Percentiles rank a stretch among this genome's conserved stretches.
These are phyloP conservation scores for Rattus norvegicus DNA, from an alignment of 2,113 vertebrate species.

Conservation along the genomic window DNA sequence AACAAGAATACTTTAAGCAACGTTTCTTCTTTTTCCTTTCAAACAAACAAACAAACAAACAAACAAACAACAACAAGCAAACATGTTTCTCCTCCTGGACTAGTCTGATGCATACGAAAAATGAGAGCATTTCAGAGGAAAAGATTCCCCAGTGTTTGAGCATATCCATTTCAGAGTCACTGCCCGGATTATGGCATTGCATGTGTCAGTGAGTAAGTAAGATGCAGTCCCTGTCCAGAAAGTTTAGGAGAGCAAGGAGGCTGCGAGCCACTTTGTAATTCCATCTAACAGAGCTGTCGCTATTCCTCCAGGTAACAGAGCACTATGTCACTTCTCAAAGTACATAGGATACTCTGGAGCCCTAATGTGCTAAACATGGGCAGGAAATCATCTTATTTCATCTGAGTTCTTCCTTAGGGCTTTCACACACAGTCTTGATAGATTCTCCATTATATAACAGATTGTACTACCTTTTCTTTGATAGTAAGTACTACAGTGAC, in stretches of 20 bases:
- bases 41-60: background rate
- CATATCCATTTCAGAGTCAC: background rate
- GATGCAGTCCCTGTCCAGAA: constrained; percentile 8
- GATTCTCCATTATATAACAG: constrained; percentile 27
- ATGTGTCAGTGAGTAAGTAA: background rate
- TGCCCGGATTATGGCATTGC: background rate
- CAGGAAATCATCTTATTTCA: constrained; percentile 51
- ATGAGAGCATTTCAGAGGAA: background rate
- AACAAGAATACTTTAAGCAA: constrained; percentile 9
- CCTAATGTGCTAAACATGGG: constrained; percentile 53
- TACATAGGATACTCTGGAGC: background rate
- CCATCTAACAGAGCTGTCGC: background rate
- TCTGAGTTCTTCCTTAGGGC: background rate
- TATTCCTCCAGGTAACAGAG: background rate
- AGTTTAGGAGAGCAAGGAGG: constrained; percentile 16
- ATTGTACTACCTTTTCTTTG: background rate
- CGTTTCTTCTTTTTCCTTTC: background rate
- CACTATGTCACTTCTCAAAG: background rate
- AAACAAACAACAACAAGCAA: too few species aligned
- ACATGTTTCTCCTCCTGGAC: background rate
- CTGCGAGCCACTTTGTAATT: constrained; percentile 28
- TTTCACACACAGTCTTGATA: constrained; percentile 32
- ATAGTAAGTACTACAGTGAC: background rate
- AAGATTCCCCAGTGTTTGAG: background rate
- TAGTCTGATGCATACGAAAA: background rate